Conservation (phyloP, 1,140 invertebrate species). For the Rhynchophorus ferrugineus region DNA sequence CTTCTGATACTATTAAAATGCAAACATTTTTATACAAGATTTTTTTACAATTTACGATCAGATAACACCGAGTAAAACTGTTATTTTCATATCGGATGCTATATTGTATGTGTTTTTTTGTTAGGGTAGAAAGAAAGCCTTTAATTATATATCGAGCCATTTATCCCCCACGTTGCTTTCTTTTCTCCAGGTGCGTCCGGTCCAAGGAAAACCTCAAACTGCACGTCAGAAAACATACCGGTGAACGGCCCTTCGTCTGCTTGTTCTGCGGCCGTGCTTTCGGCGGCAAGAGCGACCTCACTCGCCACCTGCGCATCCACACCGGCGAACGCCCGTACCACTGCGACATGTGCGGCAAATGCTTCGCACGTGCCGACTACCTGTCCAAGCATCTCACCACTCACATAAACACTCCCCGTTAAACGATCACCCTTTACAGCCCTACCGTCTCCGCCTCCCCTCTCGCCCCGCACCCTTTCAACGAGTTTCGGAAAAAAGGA, state of each 20-base stretch:
- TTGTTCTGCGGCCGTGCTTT: slow-evolving; percentile 79
- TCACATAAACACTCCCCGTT: slow-evolving; percentile 62
- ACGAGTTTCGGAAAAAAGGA: too few relatives aligned
- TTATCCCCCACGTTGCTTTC: too few relatives aligned
- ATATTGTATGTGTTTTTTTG: too few relatives aligned
- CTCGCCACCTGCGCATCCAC: slow-evolving; percentile 76
- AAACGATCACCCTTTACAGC: not conserved
- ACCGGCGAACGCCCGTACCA: slow-evolving; percentile 81
- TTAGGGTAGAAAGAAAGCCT: too few relatives aligned
- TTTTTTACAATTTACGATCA: too few relatives aligned
- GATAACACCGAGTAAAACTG: too few relatives aligned
- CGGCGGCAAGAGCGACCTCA: slow-evolving; percentile 78
- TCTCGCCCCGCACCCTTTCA: too few relatives aligned
- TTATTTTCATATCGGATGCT: too few relatives aligned
- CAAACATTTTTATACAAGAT: too few relatives aligned
- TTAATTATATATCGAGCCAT: too few relatives aligned
- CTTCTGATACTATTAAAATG: too few relatives aligned
- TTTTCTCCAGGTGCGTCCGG: slow-evolving; percentile 54
- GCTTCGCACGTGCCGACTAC: slow-evolving; percentile 81
- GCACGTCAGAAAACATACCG: slow-evolving; percentile 82
- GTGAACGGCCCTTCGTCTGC: slow-evolving; percentile 79
- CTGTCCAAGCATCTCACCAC: slow-evolving; percentile 86
- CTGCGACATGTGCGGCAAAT: slow-evolving; percentile 85
- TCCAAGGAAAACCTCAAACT: slow-evolving; percentile 83
- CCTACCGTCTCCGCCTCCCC: too few relatives aligned